phyloP scores from a whole-genome alignment of 2,797 vertebrate genomes.

The Acanthurus lineatus region DNA sequence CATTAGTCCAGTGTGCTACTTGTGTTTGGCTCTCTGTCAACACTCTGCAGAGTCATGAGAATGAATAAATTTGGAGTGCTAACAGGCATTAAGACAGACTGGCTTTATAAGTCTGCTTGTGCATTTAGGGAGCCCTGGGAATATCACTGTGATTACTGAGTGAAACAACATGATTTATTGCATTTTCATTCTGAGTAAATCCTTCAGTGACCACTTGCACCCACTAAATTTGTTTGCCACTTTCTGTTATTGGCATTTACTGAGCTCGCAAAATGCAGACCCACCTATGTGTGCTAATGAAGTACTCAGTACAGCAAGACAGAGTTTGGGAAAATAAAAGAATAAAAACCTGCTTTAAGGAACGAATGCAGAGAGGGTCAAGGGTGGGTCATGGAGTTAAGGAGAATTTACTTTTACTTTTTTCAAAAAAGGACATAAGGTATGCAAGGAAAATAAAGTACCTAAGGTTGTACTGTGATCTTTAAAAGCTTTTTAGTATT shows the following conservation, averaged over 20 bases:
- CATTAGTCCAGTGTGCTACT: constrained; percentile 9
- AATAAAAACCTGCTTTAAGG: constrained; percentile 17
- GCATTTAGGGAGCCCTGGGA: constrained; percentile 24
- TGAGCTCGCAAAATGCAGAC: constrained; percentile 6
- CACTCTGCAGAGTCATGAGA: constrained; percentile 33
- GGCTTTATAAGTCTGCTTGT: constrained; percentile 25
- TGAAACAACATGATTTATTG: constrained; percentile 33
- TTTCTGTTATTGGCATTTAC: constrained; percentile 14
- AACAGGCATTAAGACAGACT: constrained; percentile 22
- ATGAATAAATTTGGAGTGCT: constrained; percentile 47
- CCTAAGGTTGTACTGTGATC: not conserved
- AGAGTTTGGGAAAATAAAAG: not conserved
- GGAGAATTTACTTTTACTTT: constrained; percentile 6
- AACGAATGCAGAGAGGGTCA: not conserved
- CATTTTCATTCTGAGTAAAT: constrained; percentile 37
- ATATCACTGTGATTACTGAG: constrained; percentile 15
- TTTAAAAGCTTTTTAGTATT: not conserved
- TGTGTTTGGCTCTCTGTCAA: constrained; percentile 42
- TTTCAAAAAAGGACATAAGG: constrained; percentile 14
- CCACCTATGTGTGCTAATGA: constrained; percentile 21
- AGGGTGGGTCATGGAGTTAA: constrained; percentile 4
- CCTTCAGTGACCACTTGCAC: constrained; percentile 16
- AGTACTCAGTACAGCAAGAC: not conserved
- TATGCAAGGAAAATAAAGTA: not conserved
- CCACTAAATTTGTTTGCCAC: not conserved